Percentiles rank a stretch among this genome's conserved stretches.
phyloP scores from a whole-genome alignment of 1,140 invertebrate genomes.

The Limonius californicus region DNA sequence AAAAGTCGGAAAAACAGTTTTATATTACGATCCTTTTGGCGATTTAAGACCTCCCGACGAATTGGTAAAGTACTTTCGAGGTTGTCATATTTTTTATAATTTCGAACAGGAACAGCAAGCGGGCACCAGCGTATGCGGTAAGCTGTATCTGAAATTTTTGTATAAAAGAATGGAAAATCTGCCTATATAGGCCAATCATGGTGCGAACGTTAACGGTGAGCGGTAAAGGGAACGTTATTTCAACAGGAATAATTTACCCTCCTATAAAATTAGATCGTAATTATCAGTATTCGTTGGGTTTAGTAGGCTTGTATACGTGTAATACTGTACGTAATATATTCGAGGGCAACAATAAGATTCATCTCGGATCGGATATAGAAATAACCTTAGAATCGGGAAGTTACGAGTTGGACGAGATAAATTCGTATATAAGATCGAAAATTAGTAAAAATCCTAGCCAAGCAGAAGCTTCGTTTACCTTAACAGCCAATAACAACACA shows the following conservation, averaged over 20 bases:
- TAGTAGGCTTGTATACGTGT: slow-evolving; percentile 41
- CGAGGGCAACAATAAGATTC: slow-evolving; percentile 41
- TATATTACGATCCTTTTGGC: slow-evolving; percentile 19
- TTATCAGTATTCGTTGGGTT: slow-evolving; percentile 35
- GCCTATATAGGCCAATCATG: slow-evolving; percentile 7
- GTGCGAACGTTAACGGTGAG: slow-evolving; percentile 10
- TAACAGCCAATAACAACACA: not conserved
- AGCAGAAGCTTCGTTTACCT: not conserved
- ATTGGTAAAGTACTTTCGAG: slow-evolving; percentile 6
- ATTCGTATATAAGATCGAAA: not conserved
- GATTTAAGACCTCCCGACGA: slow-evolving; percentile 17
- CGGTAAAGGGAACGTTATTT: not conserved
- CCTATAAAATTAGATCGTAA: slow-evolving; percentile 14
- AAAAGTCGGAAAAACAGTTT: not conserved
- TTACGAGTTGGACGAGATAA: slow-evolving; percentile 36
- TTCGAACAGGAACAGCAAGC: not conserved
- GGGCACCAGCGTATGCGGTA: not conserved
- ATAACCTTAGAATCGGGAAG: slow-evolving; percentile 41
- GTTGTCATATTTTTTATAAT: slow-evolving; percentile 12
- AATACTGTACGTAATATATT: slow-evolving; percentile 45
- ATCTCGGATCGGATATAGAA: slow-evolving; percentile 32
- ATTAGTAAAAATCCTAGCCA: not conserved
- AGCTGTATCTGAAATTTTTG: not conserved
- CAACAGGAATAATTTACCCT: slow-evolving; percentile 9
- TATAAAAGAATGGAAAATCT: not conserved